phyloP scores from a whole-genome alignment of 2,888 invertebrate species.

The Cephus runcator region DNA sequence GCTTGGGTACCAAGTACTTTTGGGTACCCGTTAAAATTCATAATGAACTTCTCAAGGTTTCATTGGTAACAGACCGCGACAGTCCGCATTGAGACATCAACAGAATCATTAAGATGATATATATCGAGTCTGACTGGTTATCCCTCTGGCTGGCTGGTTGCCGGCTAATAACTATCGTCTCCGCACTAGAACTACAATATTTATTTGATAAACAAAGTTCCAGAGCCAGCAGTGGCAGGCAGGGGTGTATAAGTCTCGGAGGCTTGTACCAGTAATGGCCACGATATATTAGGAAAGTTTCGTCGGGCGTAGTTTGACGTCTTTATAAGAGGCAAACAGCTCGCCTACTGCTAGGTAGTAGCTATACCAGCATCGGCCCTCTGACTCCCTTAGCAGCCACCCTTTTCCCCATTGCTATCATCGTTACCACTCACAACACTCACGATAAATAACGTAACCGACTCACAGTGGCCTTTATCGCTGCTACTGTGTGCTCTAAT shows the following conservation, averaged over 20 bases:
- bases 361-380: not conserved
- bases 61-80: not conserved
- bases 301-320: slow-evolving; percentile 52
- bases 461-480: slow-evolving; percentile 8
- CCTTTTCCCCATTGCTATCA: slow-evolving; percentile 34
- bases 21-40: not conserved
- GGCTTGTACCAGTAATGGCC: slow-evolving; percentile 55
- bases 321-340: slow-evolving; percentile 55
- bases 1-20: too few relatives aligned
- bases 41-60: not conserved
- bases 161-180: slow-evolving; percentile 29
- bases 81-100: slow-evolving; percentile 19
- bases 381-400: slow-evolving; percentile 7
- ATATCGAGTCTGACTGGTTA: slow-evolving; percentile 6
- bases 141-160: slow-evolving; percentile 8
- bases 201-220: slow-evolving; percentile 58
- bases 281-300: slow-evolving; percentile 58
- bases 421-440: slow-evolving; percentile 37
- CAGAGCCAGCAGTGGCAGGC: slow-evolving; percentile 28
- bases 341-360: slow-evolving; percentile 30
- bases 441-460: slow-evolving; percentile 33
- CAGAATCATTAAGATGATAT: slow-evolving; percentile 22
- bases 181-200: slow-evolving; percentile 36
- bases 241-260: slow-evolving; percentile 46
- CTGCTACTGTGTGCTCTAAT: not conserved